Base-by-base conservation (phyloP, 2,888 invertebrate genomes). In the Xiphydria camelus region DNA sequence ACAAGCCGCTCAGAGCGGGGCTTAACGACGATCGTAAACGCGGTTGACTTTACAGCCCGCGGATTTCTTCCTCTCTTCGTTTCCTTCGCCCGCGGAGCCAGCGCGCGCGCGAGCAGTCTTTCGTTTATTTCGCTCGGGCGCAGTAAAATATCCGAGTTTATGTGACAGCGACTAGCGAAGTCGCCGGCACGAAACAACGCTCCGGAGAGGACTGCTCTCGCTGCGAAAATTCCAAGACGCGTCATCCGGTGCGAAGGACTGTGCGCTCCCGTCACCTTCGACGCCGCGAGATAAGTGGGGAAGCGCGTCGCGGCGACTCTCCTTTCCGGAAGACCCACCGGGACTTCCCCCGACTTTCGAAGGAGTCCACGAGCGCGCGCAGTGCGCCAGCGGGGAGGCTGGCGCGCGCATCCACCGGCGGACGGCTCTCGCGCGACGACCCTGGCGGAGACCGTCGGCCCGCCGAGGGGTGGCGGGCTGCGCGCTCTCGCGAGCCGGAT, bases 1-100 rank as follows among this genome's bases (percentile, higher is more conserved):
- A 62, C 64, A 61, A 62, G 55, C 61, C 59, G 61, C 64, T 62
- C 58, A 59, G 61, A 65, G 63, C 62, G 55, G 59, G n/a, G 55
- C 52, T 67, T 68, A 70, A 70, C 65, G 66, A 67, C 57, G 52
- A 58, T 66, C 70, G 61, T 70, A 70, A 70, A 70, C 57, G 64
- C 57, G 62, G 61, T 59, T 62, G 60, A 59, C 57, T 66, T 67
- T 68, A 64, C 61, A 64, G 55, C 61, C 55, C 53, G 55, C 50
- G 49, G 41, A 48, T 52, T 47, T 46, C 34, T 51, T 32, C 31
- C 21, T 37, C 42, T 52, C 54, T 50, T 49, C 47, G 44, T 40
- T 38, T 31, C 25, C 35, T 15, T 34, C 34, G 31, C 25, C 17
- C 25, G 20, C 37, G 22, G 21, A 22, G n/a, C n/a, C n/a, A n/a